These are phyloP conservation scores for Nephotettix cincticeps DNA, from an alignment of 1,140 invertebrate genomes.

Conservation along the genomic window DNA sequence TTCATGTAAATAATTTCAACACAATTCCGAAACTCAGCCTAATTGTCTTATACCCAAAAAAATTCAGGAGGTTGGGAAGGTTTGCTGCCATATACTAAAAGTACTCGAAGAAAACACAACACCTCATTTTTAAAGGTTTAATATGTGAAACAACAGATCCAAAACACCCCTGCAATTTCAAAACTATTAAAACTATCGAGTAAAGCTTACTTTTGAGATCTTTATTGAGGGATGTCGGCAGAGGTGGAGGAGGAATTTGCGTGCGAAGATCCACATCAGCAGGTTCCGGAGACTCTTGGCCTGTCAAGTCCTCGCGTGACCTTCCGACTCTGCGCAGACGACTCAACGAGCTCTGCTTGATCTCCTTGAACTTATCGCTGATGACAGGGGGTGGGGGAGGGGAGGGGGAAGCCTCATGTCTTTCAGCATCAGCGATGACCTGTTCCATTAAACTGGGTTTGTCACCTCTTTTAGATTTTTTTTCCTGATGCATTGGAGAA, in stretches of 20 bases:
- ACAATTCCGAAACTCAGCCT: too few relatives aligned
- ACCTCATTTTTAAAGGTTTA: not conserved
- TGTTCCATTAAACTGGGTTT: constrained; percentile 18
- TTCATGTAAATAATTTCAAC: too few relatives aligned
- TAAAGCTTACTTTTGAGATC: constrained; percentile 40
- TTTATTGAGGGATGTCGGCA: constrained; percentile 30
- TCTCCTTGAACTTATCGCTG: constrained; percentile 57
- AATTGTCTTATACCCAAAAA: too few relatives aligned
- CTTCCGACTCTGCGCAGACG: constrained; percentile 17
- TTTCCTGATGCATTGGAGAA: constrained; percentile 47
- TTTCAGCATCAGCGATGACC: constrained; percentile 47
- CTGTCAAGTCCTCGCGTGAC: constrained; percentile 3
- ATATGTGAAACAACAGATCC: not conserved
- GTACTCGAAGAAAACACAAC: not conserved
- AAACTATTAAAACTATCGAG: constrained; percentile 19
- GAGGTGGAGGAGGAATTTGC: constrained; percentile 10
- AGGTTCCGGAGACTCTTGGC: constrained; percentile 1
- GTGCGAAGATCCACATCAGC: constrained; percentile 17
- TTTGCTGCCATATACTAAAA: too few relatives aligned
- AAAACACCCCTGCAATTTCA: not conserved
- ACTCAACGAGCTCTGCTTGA: constrained; percentile 49
- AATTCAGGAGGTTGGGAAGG: too few relatives aligned
- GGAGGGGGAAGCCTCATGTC: constrained; percentile 46
- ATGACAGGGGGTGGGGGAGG: constrained; percentile 30
- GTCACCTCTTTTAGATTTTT: constrained; percentile 42